phyloP scores from a whole-genome alignment of 2,888 invertebrate species.

The Muscina levida region DNA sequence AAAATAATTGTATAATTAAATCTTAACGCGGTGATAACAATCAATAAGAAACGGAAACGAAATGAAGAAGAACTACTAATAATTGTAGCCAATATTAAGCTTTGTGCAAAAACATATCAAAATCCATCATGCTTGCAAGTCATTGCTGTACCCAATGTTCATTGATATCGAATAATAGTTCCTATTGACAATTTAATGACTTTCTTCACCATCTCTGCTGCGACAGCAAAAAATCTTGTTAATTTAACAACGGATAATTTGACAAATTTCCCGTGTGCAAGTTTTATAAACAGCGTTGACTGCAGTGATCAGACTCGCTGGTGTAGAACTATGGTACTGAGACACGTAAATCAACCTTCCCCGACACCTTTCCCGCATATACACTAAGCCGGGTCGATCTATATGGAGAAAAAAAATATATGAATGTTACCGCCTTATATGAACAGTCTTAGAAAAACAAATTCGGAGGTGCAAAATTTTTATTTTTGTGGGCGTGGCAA shows the following conservation, averaged over 20 bases:
- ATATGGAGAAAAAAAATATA: no score
- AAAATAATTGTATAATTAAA: conserved; percentile 53
- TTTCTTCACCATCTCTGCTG: conserved; percentile 47
- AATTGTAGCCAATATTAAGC: conserved; percentile 46
- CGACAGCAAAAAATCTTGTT: conserved; percentile 59
- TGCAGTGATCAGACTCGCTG: no score
- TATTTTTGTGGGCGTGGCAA: no score
- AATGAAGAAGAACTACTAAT: conserved; percentile 20
- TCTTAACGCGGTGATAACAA: conserved; percentile 41
- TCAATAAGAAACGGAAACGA: conserved; percentile 35
- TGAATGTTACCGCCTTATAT: no score
- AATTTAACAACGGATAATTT: conserved; percentile 65
- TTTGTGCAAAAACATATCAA: conserved; percentile 39
- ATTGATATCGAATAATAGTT: background rate
- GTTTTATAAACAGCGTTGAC: conserved; percentile 40
- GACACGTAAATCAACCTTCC: no score
- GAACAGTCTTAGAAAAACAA: no score
- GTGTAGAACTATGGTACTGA: no score
- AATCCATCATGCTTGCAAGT: conserved; percentile 15
- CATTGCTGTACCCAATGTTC: conserved; percentile 47
- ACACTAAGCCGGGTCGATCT: no score
- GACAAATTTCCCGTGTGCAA: conserved; percentile 65
- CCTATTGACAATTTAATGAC: conserved; percentile 64
- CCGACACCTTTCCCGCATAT: no score
- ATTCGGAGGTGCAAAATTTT: no score